Base-by-base conservation (phyloP, 2,888 invertebrate genomes). In the Crematogaster levior region DNA sequence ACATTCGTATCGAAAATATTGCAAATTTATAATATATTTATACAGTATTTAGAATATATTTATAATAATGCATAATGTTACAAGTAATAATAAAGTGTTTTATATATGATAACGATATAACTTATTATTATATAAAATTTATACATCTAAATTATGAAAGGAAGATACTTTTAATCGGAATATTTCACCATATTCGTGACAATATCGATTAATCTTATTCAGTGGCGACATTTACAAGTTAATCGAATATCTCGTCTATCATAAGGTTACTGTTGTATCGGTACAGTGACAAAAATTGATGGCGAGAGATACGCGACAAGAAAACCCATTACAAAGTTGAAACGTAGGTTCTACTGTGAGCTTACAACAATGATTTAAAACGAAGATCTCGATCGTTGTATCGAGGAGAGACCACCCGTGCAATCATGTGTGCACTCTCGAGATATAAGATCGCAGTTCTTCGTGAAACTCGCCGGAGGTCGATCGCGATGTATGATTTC, bases 401-500 rank as follows among this genome's bases (percentile, higher is more conserved):
- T 43, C 40, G 48, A 30, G 27, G 73, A 58, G 73, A 73, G 77
- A 82, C 68, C 82, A 77, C 61, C 82, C 77, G 77, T 82, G 68
- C 58, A 82, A 79, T 79, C 66, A 68, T 24, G 56, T 79, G 68
- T 56, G 56, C 43, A 43, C 43, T 79, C 77, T 68, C 24, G 68
- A 68, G 30, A 3, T 68, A 68, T 72, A 79, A 79, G n/a, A n/a
- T n/a, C 43, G 66, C 79, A 27, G 82, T 85, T 83, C 87, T 83
- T 82, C 87, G 81, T 66, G 30, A 79, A 56, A 75, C 77, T 56
- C 56, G 24, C 43, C 53, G 66, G 51, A 40, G 58, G 48, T 74
- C 79, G 74, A 86, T 84, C 86, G 82, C 70, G 66, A 85, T 83
- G 70, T 65, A 73, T 66, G 84, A 84, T 72, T 86, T 70, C 65